Base-by-base conservation (phyloP, 2,888 invertebrate species). In the Eupithecia vulgata region DNA sequence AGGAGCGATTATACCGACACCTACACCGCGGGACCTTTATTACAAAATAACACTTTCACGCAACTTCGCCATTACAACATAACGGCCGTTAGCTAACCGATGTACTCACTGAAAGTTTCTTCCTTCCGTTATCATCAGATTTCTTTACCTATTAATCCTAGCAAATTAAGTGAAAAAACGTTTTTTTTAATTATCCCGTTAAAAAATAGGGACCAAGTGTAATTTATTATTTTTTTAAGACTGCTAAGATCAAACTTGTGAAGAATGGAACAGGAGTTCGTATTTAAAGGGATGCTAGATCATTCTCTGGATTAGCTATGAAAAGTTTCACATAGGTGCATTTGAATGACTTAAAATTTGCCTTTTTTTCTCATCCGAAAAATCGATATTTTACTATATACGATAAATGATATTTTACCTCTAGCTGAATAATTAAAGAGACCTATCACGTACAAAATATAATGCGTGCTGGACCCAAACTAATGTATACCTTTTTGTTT, bases 11-110 rank as follows among this genome's bases (percentile, higher is more conserved):
- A 74, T 71, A 57, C 4, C 59, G 48, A 30, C 68, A 66, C 66
- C 37, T 65, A 35, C 34, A 71, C 68, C 40, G 68, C 59, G 48
- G 64, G 21, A 67, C 42, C 52, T 73, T 70, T 74, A 70, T 67
- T 45, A 64, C 64, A 57, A 64, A 59, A 67, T 66, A 67, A 67
- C 72, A 59, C 62, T 34, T 34, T 34, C 15, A 61, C 30, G 61
- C 34, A 61, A 61, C 34, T 61, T 61, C 61, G 17, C 17, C 61
- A 34, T 61, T 34, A 61, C 30, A 61, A 61, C 34, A 0, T 34
- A 61, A 61, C 30, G 61, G 61, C 30, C 61, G 34, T 61, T 34
- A 61, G 17, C 34, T 61, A 17, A 61, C 34, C 34, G 59, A 34
- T 17, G 59, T 61, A 34, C 12, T 61, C 8, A 61, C 61, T 61